Evolutionary conservation across 2,797 vertebrate species (phyloP), one percentile per base, ranked within the genome.

Genomic region (Enteromius fasciolatus): DNA sequence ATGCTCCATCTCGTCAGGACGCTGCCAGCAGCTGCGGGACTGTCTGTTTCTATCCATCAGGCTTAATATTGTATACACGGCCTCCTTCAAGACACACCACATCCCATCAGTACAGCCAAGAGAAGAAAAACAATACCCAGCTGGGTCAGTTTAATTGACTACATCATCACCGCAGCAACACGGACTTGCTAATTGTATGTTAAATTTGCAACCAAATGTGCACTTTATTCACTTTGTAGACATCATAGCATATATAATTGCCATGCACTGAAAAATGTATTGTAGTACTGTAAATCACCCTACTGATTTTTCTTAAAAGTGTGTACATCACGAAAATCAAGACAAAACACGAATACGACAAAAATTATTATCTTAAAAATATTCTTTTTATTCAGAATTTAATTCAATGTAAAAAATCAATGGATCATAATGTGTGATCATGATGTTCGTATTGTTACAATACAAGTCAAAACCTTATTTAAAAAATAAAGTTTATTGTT

Each of bases 381-480:
- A 33, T 59, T 11, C 0, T 1, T 31, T 83, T 83, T 59, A 57
- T 82, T 76, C 6, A 8, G 3, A 28, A 31, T 61, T 48, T 2
- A 36, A 23, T 18, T 31, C 8, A 67, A 8, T 3, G 12, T 33
- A n/a, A 75, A 31, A 67, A 48, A 2, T 48, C 5, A 3, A 17
- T 28, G 50, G 3, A 33, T 6, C 12, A 17, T 9, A 59, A 28
- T 44, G 18, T 67, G 41, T 41, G 41, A 57, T 76, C 63, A 76
- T 18, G 12, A 68, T 44, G 4, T 76, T 18, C 18, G 83, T 88
- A 83, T 83, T 88, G 85, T n/a, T 86, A 63, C 81, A 88, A 88
- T 85, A 88, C 77, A 88, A 5, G 39, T 15, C n/a, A 46, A 61
- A 64, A 82, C 78, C 36, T 8, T 11, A 10, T 14, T 39, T 41